These are phyloP conservation scores for Dendrolimus punctatus DNA, from an alignment of 1,140 invertebrate species.

Conservation along the genomic window DNA sequence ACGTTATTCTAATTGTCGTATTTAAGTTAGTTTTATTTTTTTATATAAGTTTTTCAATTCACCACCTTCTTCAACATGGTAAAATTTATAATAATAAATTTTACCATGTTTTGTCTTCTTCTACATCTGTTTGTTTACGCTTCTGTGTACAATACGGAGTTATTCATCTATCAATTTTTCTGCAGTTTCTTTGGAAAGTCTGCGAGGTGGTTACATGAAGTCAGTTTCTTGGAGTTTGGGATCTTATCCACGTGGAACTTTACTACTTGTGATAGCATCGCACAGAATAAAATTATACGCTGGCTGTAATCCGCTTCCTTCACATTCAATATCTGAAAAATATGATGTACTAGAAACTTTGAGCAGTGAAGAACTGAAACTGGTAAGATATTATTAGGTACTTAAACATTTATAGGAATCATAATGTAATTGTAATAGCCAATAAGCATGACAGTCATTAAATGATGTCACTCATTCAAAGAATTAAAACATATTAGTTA, in stretches of 20 bases:
- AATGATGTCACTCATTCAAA: too few species aligned
- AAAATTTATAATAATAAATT: too few species aligned
- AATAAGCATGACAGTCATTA: too few species aligned
- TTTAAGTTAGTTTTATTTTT: too few species aligned
- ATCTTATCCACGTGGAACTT: conserved; percentile 21
- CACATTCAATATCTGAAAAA: conserved; percentile 44
- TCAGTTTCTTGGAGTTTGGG: conserved; percentile 50
- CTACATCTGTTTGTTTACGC: too few species aligned
- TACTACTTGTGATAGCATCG: conserved; percentile 34
- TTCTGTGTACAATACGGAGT: not conserved
- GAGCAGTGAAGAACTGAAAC: conserved; percentile 34
- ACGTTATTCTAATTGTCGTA: too few species aligned
- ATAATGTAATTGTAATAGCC: too few species aligned
- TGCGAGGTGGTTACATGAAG: conserved; percentile 44
- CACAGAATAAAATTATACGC: conserved; percentile 41
- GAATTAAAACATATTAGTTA: too few species aligned
- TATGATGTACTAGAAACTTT: conserved; percentile 40
- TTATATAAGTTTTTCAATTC: too few species aligned
- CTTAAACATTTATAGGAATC: not conserved
- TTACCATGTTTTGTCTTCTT: too few species aligned
- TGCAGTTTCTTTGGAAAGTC: conserved; percentile 49
- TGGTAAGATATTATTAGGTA: conserved; percentile 31
- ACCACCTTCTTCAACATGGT: too few species aligned
- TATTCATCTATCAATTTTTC: conserved; percentile 3
- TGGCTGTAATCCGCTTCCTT: conserved; percentile 45